A percentile compares a stretch with the other conserved stretches of the same genome.
Evolutionary conservation across 2,797 vertebrate species (phyloP).

Genomic region (Picus viridis): DNA sequence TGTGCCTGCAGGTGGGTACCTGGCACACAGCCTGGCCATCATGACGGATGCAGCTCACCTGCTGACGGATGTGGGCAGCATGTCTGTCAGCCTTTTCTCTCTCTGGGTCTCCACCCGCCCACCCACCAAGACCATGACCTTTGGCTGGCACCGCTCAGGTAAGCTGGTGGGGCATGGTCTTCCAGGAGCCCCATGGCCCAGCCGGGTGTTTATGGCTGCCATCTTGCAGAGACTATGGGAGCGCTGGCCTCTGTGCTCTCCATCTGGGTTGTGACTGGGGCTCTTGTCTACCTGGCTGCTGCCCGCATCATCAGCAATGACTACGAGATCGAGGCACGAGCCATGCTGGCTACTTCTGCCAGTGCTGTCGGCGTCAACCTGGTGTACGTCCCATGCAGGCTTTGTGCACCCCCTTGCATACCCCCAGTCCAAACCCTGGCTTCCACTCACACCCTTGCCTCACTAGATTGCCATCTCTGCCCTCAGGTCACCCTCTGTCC

Average conservation of each 20-base stretch:
- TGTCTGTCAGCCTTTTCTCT: constrained; percentile 96
- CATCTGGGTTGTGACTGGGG: constrained; percentile 94
- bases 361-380: constrained; percentile 91
- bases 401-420: fast-evolving
- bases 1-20: constrained; percentile 86
- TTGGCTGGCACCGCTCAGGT: constrained; percentile 97
- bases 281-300: constrained; percentile 91
- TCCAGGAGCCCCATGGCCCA: fast-evolving
- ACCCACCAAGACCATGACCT: constrained; percentile 91
- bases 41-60: constrained; percentile 97
- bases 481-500: background rate
- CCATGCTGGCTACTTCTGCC: constrained; percentile 92
- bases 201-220: fast-evolving
- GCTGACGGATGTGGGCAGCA: constrained; percentile 93
- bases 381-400: constrained; percentile 74
- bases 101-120: constrained; percentile 93
- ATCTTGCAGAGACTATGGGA: constrained; percentile 88
- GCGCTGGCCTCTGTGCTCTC: constrained; percentile 92
- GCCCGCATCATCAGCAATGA: constrained; percentile 90
- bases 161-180: background rate
- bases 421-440: background rate
- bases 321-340: constrained; percentile 92
- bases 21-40: constrained; percentile 96
- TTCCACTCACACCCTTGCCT: background rate
- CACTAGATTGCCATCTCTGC: background rate